These are phyloP conservation scores for Mugil cephalus DNA, from an alignment of 2,113 vertebrate species.

Conservation along the genomic window DNA sequence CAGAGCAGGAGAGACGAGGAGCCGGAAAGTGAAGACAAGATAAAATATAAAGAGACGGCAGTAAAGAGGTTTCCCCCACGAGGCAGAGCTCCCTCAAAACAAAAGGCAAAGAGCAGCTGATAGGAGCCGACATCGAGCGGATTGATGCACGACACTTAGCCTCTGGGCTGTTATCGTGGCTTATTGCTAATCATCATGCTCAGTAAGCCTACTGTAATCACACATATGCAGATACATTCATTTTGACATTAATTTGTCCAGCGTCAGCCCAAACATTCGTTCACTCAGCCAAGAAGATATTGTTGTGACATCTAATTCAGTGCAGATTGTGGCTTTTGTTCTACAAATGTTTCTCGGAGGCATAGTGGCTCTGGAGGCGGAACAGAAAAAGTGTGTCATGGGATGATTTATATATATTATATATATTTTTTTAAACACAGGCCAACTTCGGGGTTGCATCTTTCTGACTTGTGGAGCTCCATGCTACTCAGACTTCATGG, in stretches of 20 bases:
- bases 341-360: neutral
- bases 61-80: slow-evolving; percentile 21
- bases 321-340: slow-evolving; percentile 8
- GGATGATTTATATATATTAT: neutral
- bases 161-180: slow-evolving; percentile 29
- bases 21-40: neutral
- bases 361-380: neutral
- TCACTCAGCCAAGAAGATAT: slow-evolving; percentile 14
- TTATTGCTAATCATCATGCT: slow-evolving; percentile 38
- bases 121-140: slow-evolving; percentile 32
- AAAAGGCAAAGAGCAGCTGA: slow-evolving; percentile 34
- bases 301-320: slow-evolving; percentile 17
- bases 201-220: slow-evolving; percentile 23
- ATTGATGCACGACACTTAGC: slow-evolving; percentile 39
- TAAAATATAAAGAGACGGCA: neutral
- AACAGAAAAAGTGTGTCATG: neutral
- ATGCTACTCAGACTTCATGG: no score
- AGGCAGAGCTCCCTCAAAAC: slow-evolving; percentile 29
- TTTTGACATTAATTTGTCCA: slow-evolving; percentile 13
- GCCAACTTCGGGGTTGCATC: no score
- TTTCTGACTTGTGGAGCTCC: no score
- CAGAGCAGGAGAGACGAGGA: neutral
- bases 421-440: no score
- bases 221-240: neutral
- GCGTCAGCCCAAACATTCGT: neutral